Percentiles rank a stretch among this genome's conserved stretches.
Evolutionary conservation across 2,888 invertebrate species (phyloP).

Genomic region (Nomada ferruginata): DNA sequence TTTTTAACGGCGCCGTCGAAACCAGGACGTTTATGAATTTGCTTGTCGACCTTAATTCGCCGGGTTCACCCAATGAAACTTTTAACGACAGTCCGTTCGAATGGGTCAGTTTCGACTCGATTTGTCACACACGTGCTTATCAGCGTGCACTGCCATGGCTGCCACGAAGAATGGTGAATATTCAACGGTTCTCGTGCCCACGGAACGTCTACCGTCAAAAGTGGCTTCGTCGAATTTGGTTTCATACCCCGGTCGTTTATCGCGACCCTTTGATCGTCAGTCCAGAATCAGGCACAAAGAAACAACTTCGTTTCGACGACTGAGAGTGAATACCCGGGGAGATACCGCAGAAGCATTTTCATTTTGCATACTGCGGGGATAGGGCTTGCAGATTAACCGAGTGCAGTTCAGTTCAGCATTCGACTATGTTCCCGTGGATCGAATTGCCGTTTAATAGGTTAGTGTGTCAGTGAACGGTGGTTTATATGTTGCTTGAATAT

Average conservation of each 20-base stretch:
- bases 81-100: conserved; percentile 13
- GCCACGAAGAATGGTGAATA: conserved; percentile 56
- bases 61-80: conserved; percentile 17
- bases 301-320: conserved; percentile 19
- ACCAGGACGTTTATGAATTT: conserved; percentile 1
- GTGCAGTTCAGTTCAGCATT: background rate
- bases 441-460: too few relatives aligned
- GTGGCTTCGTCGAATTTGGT: conserved; percentile 56
- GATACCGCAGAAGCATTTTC: background rate
- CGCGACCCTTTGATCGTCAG: conserved; percentile 54
- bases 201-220: conserved; percentile 28
- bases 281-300: conserved; percentile 44
- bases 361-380: too few relatives aligned
- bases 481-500: too few relatives aligned
- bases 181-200: conserved; percentile 62
- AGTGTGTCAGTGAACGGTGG: too few relatives aligned
- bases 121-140: conserved; percentile 52
- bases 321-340: background rate
- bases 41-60: conserved; percentile 14
- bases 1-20: background rate
- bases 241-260: conserved; percentile 25
- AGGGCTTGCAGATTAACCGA: background rate
- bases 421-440: too few relatives aligned
- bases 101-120: conserved; percentile 34
- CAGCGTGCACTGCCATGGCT: conserved; percentile 22